These are phyloP conservation scores for Sebastes oblongus DNA, from an alignment of 2,797 vertebrate genomes.

Conservation along the genomic window DNA sequence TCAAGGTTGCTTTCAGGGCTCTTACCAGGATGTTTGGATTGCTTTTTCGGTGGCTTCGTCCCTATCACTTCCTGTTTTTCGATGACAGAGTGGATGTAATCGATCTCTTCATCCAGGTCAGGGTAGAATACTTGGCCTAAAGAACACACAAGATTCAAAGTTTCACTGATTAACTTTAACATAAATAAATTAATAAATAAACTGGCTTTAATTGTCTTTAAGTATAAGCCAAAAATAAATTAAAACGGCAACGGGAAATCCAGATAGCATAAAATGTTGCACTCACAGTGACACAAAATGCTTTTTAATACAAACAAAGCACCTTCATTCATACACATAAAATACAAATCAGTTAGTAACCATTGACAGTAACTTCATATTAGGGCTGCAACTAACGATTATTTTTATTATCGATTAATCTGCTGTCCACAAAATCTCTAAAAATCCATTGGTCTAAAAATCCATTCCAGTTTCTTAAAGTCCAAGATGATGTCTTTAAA, in stretches of 20 bases:
- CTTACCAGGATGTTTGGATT: conserved; percentile 60
- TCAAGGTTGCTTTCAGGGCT: not conserved
- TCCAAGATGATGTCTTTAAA: too few species aligned
- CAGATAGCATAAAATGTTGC: too few species aligned
- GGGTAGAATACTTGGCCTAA: conserved; percentile 51
- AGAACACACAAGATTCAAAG: conserved; percentile 6
- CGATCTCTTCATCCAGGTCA: conserved; percentile 88
- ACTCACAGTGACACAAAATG: not conserved
- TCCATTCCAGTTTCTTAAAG: too few species aligned
- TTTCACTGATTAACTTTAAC: not conserved
- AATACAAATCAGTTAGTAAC: not conserved
- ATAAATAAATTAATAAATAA: not conserved
- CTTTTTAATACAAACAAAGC: not conserved
- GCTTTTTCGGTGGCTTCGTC: not conserved
- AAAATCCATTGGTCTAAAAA: too few species aligned
- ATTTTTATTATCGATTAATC: too few species aligned
- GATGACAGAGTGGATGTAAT: conserved; percentile 84
- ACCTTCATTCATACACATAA: not conserved
- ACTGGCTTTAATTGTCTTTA: not conserved
- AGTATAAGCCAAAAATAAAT: not conserved
- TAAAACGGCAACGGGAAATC: not conserved
- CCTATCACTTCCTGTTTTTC: conserved; percentile 74
- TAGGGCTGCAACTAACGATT: too few species aligned
- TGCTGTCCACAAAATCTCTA: too few species aligned
- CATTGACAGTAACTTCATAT: not conserved